Base-by-base conservation (phyloP, 2,888 invertebrate species). In the Drosophila affinis region DNA sequence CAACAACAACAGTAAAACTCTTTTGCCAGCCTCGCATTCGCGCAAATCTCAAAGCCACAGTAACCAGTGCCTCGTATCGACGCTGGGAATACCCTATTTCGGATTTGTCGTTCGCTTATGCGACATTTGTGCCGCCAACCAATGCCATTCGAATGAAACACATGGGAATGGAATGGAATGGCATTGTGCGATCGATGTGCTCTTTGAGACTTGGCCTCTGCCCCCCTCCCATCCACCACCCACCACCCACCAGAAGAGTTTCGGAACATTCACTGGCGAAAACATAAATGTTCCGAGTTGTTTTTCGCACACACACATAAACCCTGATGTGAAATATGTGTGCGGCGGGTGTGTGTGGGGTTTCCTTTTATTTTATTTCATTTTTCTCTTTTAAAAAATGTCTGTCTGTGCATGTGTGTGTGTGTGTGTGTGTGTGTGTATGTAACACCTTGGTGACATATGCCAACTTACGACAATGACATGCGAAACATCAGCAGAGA, bases 381-480 rank as follows among this genome's bases (percentile, higher is more conserved):
- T 52, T 54, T 44, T 46, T 45, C 49, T 45, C 48, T 49, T 58
- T 58, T 39, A 39, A 63, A 62, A 62, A 62, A 34, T 24, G 49
- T 9, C 44, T 18, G 52, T 12, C 45, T 45, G 27, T 32, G 44
- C 12, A n/a, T 49, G 64, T 9, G 24, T n/a, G 14, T 46, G 49
- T 46, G 49, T 63, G 34, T 46, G n/a, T 39, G 17, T 48, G 9
- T 47, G 53, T 63, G 39, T 72, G 56, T 55, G 45, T 49, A 58
- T 55, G 56, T 62, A 76, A 75, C 84, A 87, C 88, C 88, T 84
- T 78, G 77, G 75, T 82, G 84, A 85, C 88, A 84, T 82, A 85
- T 84, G 84, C 86, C 88, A 81, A 72, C 64, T 70, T 68, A 68
- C 77, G 63, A 75, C 80, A 81, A 75, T 81, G 73, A 76, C 75